These are phyloP conservation scores for Calephelis nemesis DNA, from an alignment of 1,140 invertebrate genomes.

Conservation along the genomic window DNA sequence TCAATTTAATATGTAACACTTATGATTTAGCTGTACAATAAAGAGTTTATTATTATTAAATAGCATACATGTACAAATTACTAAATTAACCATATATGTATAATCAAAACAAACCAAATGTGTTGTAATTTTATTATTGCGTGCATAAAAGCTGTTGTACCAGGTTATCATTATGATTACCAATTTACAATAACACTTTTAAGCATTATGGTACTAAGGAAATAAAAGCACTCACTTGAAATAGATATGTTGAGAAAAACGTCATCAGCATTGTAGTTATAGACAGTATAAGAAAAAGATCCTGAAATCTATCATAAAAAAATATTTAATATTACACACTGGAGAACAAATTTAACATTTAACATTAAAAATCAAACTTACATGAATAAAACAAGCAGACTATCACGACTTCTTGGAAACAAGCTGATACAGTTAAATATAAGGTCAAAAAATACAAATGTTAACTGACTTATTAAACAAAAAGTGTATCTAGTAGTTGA, in stretches of 20 bases:
- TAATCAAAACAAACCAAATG: too few relatives aligned
- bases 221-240: conserved; percentile 80
- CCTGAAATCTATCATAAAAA: conserved; percentile 81
- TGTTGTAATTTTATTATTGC: too few relatives aligned
- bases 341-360: conserved; percentile 6
- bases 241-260: conserved; percentile 86
- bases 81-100: too few relatives aligned
- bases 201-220: conserved; percentile 8
- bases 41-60: too few relatives aligned
- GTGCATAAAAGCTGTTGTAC: too few relatives aligned
- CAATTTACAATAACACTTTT: too few relatives aligned
- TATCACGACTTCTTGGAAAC: conserved; percentile 64
- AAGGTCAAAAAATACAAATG: conserved; percentile 62
- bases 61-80: too few relatives aligned
- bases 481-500: conserved; percentile 64
- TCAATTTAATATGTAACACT: too few relatives aligned
- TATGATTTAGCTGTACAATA: too few relatives aligned
- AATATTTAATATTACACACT: conserved; percentile 22
- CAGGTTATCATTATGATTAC: too few relatives aligned
- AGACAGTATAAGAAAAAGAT: conserved; percentile 83
- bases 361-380: conserved; percentile 37
- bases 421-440: conserved; percentile 69
- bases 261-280: conserved; percentile 82
- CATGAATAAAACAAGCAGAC: conserved; percentile 64
- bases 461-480: conserved; percentile 60